These are phyloP conservation scores for Aphis gossypii DNA, from an alignment of 1,140 invertebrate species.

Conservation along the genomic window DNA sequence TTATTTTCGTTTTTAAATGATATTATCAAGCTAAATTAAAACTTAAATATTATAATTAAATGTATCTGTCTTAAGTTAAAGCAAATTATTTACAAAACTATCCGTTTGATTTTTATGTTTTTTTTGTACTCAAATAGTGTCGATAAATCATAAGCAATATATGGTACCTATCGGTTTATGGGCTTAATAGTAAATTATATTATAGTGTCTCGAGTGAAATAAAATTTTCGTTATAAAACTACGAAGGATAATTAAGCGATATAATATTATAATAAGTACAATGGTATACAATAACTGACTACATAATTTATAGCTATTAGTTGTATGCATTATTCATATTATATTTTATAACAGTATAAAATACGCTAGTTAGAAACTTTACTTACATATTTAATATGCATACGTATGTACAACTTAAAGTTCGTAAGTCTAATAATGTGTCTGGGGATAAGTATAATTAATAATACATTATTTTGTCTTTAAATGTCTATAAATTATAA, in stretches of 20 bases:
- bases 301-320: neutral
- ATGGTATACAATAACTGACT: neutral
- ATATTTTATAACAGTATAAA: neutral
- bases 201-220: neutral
- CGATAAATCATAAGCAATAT: neutral
- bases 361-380: neutral
- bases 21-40: neutral
- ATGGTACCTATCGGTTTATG: neutral
- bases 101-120: neutral
- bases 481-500: neutral
- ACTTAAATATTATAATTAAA: neutral
- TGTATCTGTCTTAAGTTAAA: neutral
- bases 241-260: neutral
- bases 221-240: neutral
- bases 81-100: neutral
- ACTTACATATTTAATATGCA: neutral
- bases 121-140: neutral
- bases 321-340: conserved; percentile 13
- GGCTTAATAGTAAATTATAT: neutral
- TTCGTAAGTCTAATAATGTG: neutral
- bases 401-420: neutral
- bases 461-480: neutral
- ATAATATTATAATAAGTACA: neutral
- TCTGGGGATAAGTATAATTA: neutral
- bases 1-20: neutral